Evolutionary conservation across 2,113 vertebrate species (phyloP), one percentile per base, ranked within the genome.

Genomic region (Microtus pennsylvanicus): DNA sequence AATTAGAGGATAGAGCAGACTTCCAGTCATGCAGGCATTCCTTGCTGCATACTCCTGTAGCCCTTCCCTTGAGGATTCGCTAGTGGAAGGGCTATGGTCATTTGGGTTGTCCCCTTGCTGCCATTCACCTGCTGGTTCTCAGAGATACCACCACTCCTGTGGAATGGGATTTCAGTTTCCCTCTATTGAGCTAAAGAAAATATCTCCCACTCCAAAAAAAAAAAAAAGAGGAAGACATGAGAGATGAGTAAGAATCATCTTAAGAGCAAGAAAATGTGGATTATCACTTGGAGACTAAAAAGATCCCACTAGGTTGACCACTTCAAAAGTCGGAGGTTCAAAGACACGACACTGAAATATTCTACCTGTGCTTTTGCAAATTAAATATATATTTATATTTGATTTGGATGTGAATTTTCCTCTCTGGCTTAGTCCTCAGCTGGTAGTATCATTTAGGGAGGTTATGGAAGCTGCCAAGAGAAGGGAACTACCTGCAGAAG

Each of bases 11-110:
- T 55, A 72, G 38, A 30, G 42, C 52, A 30, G 74, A 13, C 67
- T 78, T 2, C 0, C 13, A 38, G 9, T 3, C 50, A 42, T 16
- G 1, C 21, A 38, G 2, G 28, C 7, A 21, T 7, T 8, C 19
- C 2, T 0, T n/a, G 67, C 13, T 13, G 0, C 8, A 42, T 22
- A 8, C 22, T 22, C 2, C 55, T n/a, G 35, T 58, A 63, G 30
- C 30, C 2, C 22, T 10, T 47, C 9, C n/a, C 63, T 45, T 21
- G 11, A 28, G 38, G 26, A n/a, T 52, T 2, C 69, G 14, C 26
- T 38, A 45, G 47, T 17, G 21, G 81, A 7, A 83, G 52, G 61
- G 5, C 28, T 76, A 47, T 45, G 55, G 19, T 38, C 3, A 0
- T 45, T 35, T 30, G 35, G 70, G 1, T 1, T 11, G 5, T 50